Evolutionary conservation across 1,140 invertebrate species (phyloP).

Genomic region (Drosophila pallidifrons): DNA sequence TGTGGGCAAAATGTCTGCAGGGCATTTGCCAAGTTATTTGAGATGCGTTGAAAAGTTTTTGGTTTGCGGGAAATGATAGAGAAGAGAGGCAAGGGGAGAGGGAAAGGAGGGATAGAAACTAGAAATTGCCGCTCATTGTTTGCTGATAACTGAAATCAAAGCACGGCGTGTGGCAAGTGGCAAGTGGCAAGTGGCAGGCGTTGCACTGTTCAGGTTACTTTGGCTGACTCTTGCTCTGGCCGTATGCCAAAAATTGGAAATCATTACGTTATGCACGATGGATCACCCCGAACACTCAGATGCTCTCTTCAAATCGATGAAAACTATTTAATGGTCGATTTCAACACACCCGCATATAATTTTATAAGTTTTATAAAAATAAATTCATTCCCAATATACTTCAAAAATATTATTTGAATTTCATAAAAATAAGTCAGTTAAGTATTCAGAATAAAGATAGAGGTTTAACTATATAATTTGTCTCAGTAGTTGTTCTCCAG

Average conservation of each 20-base stretch:
- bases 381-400: too few relatives aligned
- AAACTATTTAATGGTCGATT: too few relatives aligned
- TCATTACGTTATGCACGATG: conserved; percentile 12
- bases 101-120: conserved; percentile 22
- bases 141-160: conserved; percentile 61
- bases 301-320: conserved; percentile 10
- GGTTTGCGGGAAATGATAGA: too few relatives aligned
- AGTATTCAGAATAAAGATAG: too few relatives aligned
- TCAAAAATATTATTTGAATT: too few relatives aligned
- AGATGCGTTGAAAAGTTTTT: conserved; percentile 47
- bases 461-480: too few relatives aligned
- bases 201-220: conserved; percentile 13
- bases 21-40: conserved; percentile 26
- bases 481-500: too few relatives aligned
- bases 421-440: too few relatives aligned
- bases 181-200: neutral
- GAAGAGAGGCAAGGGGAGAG: too few relatives aligned
- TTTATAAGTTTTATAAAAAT: too few relatives aligned
- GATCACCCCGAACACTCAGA: neutral
- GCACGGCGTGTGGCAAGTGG: neutral
- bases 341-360: too few relatives aligned
- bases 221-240: conserved; percentile 19
- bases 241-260: conserved; percentile 38
- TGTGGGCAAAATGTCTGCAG: conserved; percentile 9
- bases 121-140: conserved; percentile 68